These are phyloP conservation scores for Tokudaia muenninki DNA, from an alignment of 2,797 vertebrate genomes.

Conservation along the genomic window DNA sequence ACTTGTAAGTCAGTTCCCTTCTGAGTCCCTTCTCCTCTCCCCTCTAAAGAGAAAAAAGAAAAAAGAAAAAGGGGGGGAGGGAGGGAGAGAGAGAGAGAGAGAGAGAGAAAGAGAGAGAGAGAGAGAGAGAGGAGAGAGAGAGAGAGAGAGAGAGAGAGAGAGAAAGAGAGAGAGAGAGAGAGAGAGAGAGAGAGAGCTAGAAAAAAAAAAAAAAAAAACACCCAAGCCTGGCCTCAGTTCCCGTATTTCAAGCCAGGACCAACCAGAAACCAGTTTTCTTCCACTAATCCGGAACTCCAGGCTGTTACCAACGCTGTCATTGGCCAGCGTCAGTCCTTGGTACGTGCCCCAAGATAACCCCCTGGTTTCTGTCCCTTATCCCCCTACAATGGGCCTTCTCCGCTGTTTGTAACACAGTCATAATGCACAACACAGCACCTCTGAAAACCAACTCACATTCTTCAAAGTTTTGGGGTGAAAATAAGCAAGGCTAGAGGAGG, in stretches of 20 bases:
- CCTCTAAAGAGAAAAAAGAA: conserved; percentile 33
- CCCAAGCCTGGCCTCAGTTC: conserved; percentile 79
- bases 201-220: conserved; percentile 24
- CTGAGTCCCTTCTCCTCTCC: neutral
- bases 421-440: conserved; percentile 49
- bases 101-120: neutral
- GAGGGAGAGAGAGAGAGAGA: neutral
- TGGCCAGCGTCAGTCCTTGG: conserved; percentile 88
- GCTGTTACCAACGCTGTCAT: conserved; percentile 86
- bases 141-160: conserved; percentile 33
- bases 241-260: conserved; percentile 85
- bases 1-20: conserved; percentile 42
- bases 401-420: conserved; percentile 67
- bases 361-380: conserved; percentile 71
- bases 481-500: neutral
- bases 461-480: conserved; percentile 71
- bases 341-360: conserved; percentile 84
- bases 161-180: neutral
- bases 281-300: conserved; percentile 78
- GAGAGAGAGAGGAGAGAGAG: neutral
- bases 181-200: neutral
- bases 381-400: conserved; percentile 75
- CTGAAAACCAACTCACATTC: conserved; percentile 64
- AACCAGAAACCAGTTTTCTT: conserved; percentile 87
- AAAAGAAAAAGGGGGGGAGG: neutral